Percentiles rank a stretch among this genome's conserved stretches.
phyloP scores from a whole-genome alignment of 2,113 vertebrate genomes.

The Motacilla tschutschensis region DNA sequence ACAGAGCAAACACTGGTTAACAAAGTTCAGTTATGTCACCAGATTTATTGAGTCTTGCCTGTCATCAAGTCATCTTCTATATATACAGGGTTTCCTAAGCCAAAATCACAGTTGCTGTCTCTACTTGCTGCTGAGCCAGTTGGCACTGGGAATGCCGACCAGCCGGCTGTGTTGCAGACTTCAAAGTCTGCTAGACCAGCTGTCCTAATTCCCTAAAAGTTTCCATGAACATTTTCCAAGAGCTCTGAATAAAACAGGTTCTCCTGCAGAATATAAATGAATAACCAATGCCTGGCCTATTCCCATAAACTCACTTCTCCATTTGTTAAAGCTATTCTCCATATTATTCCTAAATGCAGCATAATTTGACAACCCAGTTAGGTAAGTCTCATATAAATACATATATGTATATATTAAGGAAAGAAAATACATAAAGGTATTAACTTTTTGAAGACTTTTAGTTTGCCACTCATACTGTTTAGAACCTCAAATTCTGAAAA shows the following conservation, averaged over 20 bases:
- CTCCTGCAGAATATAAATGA: slow-evolving; percentile 26
- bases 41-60: slow-evolving; percentile 52
- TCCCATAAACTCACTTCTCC: not conserved
- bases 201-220: slow-evolving; percentile 49
- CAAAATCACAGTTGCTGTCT: slow-evolving; percentile 49
- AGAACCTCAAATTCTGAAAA: not conserved
- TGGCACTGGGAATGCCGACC: slow-evolving; percentile 26
- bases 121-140: slow-evolving; percentile 51
- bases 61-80: slow-evolving; percentile 46
- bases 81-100: slow-evolving; percentile 28
- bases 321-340: not conserved
- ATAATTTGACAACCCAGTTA: not conserved
- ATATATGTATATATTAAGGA: not conserved
- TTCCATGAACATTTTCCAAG: slow-evolving; percentile 28
- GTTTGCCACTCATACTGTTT: not conserved
- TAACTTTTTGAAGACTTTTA: not conserved
- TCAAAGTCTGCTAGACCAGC: slow-evolving; percentile 51
- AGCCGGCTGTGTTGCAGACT: slow-evolving; percentile 33
- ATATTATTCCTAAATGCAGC: not conserved
- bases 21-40: slow-evolving; percentile 41
- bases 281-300: not conserved
- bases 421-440: not conserved
- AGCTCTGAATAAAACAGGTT: slow-evolving; percentile 25
- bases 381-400: not conserved
- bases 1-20: slow-evolving; percentile 31